Conservation (phyloP, 2,797 vertebrate species). For the Poliocrania exsul region DNA sequence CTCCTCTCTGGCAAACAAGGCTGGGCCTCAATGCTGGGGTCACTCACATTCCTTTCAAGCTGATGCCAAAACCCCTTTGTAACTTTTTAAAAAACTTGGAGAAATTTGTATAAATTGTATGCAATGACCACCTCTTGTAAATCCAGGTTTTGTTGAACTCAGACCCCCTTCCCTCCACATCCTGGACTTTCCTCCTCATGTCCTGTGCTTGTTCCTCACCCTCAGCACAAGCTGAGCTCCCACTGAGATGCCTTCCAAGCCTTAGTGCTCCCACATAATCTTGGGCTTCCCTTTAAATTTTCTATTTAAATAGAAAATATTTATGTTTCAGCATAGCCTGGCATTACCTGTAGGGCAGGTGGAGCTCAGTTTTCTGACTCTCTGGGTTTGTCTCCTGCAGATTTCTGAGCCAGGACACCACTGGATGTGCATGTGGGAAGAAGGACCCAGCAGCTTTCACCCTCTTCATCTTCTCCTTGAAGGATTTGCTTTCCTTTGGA, state of each 20-base stretch:
- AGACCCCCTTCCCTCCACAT: not conserved
- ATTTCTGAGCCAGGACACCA: not conserved
- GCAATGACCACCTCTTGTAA: not conserved
- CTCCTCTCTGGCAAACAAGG: not conserved
- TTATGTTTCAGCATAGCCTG: rapidly evolving
- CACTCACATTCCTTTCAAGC: not conserved
- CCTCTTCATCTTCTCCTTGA: not conserved
- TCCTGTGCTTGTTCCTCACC: not conserved
- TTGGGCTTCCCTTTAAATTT: not conserved
- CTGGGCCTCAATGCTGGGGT: not conserved
- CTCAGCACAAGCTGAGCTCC: not conserved
- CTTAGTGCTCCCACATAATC: not conserved
- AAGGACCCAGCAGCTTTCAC: not conserved
- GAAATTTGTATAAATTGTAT: not conserved
- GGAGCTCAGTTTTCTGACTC: not conserved
- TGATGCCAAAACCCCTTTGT: not conserved
- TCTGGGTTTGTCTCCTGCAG: not conserved
- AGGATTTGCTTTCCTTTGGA: not conserved
- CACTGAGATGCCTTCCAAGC: not conserved
- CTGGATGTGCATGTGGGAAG: rapidly evolving
- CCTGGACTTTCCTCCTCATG: not conserved
- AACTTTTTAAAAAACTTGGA: not conserved
- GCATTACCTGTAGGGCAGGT: not conserved
- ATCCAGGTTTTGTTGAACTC: not conserved
- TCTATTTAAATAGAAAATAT: not conserved